Evolutionary conservation across 2,113 vertebrate species (phyloP).

Genomic region (Tiliqua scincoides): DNA sequence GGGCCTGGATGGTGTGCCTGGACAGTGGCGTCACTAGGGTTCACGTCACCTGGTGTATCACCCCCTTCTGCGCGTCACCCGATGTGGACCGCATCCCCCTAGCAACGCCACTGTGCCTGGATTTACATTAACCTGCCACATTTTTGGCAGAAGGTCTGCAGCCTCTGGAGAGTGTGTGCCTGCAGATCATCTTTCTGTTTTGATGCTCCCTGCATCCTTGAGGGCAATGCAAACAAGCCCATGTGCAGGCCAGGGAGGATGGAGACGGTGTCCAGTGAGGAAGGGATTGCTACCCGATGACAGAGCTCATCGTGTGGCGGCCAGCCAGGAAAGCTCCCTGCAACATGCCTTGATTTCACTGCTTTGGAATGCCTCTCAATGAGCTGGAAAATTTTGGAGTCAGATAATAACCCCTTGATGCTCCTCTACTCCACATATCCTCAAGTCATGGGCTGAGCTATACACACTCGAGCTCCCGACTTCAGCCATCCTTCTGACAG

Average conservation of each 20-base stretch:
- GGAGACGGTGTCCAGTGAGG: neutral
- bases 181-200: neutral
- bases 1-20: too few species aligned
- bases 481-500: neutral
- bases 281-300: neutral
- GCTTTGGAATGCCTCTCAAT: neutral
- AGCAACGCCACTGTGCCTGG: too few species aligned
- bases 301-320: neutral
- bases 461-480: neutral
- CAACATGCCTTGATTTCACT: neutral
- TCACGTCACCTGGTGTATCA: too few species aligned
- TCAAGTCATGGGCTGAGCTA: neutral
- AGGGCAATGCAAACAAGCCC: neutral
- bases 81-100: too few species aligned
- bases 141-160: neutral
- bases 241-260: neutral
- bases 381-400: constrained; percentile 5
- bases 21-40: neutral
- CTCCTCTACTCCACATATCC: neutral
- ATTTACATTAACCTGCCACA: neutral
- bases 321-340: neutral
- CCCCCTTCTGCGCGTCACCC: too few species aligned
- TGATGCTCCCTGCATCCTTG: too few species aligned
- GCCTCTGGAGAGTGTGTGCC: neutral
- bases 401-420: neutral